Conservation (phyloP, 2,797 vertebrate genomes). For the Micromesistius poutassou region DNA sequence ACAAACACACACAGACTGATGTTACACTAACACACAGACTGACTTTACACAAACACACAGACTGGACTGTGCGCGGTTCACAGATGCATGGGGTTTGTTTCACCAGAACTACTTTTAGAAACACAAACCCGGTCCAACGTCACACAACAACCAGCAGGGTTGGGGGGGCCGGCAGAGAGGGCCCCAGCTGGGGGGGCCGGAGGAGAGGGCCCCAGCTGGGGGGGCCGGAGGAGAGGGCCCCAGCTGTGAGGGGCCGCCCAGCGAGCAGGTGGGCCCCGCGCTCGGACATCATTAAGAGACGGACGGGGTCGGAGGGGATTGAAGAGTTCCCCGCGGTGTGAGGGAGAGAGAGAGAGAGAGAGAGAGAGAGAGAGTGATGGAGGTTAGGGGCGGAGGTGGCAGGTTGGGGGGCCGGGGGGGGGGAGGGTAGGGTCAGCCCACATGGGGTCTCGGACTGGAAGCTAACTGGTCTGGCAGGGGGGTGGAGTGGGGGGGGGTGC, state of each 20-base stretch:
- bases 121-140: neutral
- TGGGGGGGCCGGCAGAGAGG: too few relatives aligned
- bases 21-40: conserved; percentile 11
- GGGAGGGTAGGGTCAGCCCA: conserved; percentile 21
- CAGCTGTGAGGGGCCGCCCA: conserved; percentile 36
- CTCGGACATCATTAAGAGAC: conserved; percentile 68
- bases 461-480: conserved; percentile 30
- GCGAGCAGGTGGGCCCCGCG: conserved; percentile 60
- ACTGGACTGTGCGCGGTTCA: too few relatives aligned
- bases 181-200: neutral
- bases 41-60: neutral
- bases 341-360: conserved; percentile 30
- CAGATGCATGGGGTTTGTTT: too few relatives aligned
- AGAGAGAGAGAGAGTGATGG: conserved; percentile 43
- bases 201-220: conserved; percentile 6
- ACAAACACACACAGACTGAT: too few relatives aligned
- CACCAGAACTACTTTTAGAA: too few relatives aligned
- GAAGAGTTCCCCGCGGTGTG: conserved; percentile 54
- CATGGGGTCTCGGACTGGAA: conserved; percentile 26
- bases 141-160: neutral
- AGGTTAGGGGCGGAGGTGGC: conserved; percentile 38
- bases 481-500: neutral
- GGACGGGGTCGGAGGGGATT: conserved; percentile 64
- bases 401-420: conserved; percentile 21
- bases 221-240: conserved; percentile 26